Conservation (phyloP, 2,797 vertebrate genomes). For the Clarias platycephalus region DNA sequence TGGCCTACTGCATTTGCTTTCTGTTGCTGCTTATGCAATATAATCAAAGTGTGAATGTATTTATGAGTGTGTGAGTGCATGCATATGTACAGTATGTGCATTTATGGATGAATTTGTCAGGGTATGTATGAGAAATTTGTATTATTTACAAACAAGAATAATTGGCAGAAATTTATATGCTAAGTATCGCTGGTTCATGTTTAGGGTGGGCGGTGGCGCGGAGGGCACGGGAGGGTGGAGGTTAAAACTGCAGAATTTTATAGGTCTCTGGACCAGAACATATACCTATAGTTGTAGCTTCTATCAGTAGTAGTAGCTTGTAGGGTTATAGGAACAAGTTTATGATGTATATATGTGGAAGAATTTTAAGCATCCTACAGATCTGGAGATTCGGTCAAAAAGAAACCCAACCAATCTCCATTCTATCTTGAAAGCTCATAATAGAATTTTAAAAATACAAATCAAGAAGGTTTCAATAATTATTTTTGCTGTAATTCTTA, state of each 20-base stretch:
- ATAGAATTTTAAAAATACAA: not conserved
- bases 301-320: not conserved
- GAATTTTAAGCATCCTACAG: not conserved
- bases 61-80: not conserved
- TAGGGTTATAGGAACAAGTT: not conserved
- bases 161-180: not conserved
- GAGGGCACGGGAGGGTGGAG: too few species aligned
- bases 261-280: not conserved
- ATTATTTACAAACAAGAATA: not conserved
- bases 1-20: slow-evolving; percentile 20
- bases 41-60: slow-evolving; percentile 8
- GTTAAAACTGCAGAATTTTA: not conserved
- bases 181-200: not conserved
- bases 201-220: too few species aligned
- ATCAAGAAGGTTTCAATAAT: not conserved
- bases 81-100: not conserved
- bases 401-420: not conserved
- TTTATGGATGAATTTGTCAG: not conserved
- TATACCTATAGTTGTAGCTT: not conserved
- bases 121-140: not conserved
- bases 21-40: slow-evolving; percentile 11
- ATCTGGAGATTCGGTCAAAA: not conserved
- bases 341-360: not conserved
- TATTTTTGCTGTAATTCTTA: not conserved
- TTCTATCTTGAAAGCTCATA: not conserved